Evolutionary conservation across 2,888 invertebrate genomes (phyloP), one percentile per base, ranked within the genome.

Genomic region (Malthinus seriepunctatus): DNA sequence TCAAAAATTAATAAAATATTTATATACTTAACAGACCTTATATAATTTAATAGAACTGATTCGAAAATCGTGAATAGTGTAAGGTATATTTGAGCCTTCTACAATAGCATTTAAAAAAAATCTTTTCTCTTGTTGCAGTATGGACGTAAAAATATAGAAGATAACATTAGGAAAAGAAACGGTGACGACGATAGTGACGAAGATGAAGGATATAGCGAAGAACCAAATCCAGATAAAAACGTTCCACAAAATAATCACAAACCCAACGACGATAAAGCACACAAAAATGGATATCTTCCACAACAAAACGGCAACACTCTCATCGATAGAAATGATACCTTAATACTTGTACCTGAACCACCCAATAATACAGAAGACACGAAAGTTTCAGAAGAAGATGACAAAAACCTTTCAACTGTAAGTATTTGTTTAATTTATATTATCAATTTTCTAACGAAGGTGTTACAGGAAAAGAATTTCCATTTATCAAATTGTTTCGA

Each of bases 141-240:
- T 82, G 93, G 93, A 50, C 82, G 91, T 60, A 88, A 88, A 72
- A 91, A 92, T 76, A 90, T 90, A 69, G 91, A 91, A 75, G 85
- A 84, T 10, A 85, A 85, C 8, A 84, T 82, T 79, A 82, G 82
- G 69, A 71, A 81, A 55, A 82, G 83, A 47, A 75, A 84, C 58
- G 80, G 76, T 64, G 80, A 81, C 67, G 81, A 82, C 11, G 84
- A 85, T 32, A 78, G 77, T n/a, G 81, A 78, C 42, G 78, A 77
- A 6, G 80, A 81, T 39, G 82, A 81, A 37, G 82, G 82, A 0
- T 81, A 81, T 6, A 71, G 69, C 46, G 70, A 75, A 60, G 73
- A 67, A 23, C 59, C 66, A 51, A 45, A 56, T 53, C 50, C 48
- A 35, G 37, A 51, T 38, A 56, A 65, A 53, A 54, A 14, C 5